phyloP scores from a whole-genome alignment of 2,888 invertebrate species.

The Andrena marginata region DNA sequence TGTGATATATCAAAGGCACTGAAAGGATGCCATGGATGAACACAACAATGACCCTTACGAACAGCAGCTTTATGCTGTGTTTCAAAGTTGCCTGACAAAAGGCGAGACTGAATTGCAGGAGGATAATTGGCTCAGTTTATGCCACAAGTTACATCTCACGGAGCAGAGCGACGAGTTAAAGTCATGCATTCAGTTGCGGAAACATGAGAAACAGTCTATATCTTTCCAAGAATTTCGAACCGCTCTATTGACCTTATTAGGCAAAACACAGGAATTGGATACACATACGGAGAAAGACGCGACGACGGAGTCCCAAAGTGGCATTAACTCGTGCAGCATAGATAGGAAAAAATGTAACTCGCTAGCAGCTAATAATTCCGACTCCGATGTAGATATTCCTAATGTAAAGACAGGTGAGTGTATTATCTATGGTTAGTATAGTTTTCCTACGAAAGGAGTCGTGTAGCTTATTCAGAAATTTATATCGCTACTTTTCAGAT shows the following conservation, averaged over 20 bases:
- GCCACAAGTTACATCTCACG: slow-evolving; percentile 92
- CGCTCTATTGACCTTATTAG: slow-evolving; percentile 90
- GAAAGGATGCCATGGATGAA: slow-evolving; percentile 82
- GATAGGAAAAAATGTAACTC: slow-evolving; percentile 44
- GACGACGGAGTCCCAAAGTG: slow-evolving; percentile 37
- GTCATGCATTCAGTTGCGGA: slow-evolving; percentile 68
- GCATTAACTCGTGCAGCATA: slow-evolving; percentile 26
- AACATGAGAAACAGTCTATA: slow-evolving; percentile 85
- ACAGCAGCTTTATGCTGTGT: slow-evolving; percentile 92
- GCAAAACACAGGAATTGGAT: slow-evolving; percentile 83
- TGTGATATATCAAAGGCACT: slow-evolving; percentile 43
- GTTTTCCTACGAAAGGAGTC: background rate
- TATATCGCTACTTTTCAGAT: slow-evolving; percentile 35
- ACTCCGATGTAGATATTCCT: slow-evolving; percentile 47
- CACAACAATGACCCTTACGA: slow-evolving; percentile 90
- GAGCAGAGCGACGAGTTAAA: slow-evolving; percentile 87
- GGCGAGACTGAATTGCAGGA: slow-evolving; percentile 89
- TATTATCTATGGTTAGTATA: background rate
- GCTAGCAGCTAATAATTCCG: slow-evolving; percentile 28
- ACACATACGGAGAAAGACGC: slow-evolving; percentile 38
- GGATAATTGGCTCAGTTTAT: slow-evolving; percentile 89
- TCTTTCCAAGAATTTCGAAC: slow-evolving; percentile 92
- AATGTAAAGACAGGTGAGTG: slow-evolving; percentile 60
- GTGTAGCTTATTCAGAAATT: background rate
- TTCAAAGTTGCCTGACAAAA: slow-evolving; percentile 91